Base-by-base conservation (phyloP, 2,113 vertebrate genomes). In the Cochlearius cochlearius region DNA sequence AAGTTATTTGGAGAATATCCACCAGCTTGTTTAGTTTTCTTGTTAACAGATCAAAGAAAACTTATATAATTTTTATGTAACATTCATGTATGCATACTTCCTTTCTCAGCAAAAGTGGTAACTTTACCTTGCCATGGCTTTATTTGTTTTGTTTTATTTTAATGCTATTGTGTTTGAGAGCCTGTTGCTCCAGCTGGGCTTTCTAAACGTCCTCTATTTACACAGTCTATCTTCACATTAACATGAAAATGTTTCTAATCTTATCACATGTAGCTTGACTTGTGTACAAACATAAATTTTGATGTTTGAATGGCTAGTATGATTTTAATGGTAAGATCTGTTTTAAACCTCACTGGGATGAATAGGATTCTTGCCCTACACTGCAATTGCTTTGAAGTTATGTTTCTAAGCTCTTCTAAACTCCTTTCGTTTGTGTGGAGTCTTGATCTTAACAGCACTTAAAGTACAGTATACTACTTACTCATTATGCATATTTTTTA, bases 31-130 rank as follows among this genome's bases (percentile, higher is more conserved):
- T 96, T 93, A 92, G 60, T 36, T 90, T 90, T 80, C 75, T 90
- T 80, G 82, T 59, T 94, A 80, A 52, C 47, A 94, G 78, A 95
- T 92, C 72, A 96, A 95, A 96, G 95, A 78, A 77, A 86, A 83
- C 29, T n/a, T 71, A 59, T 2, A 45, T 64, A 32, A 88, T 71
- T 96, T 96, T 94, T 89, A 86, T 96, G 43, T 86, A 72, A 78
- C 80, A 89, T 93, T 92, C 30, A 89, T 91, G 60, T 94, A 91
- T 84, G 52, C 60, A 71, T 91, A 30, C 91, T 96, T 96, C 86
- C 90, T 94, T 93, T 96, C 79, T 87, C 79, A 64, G 47, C 21
- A 94, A 63, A 92, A 95, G 49, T 60, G 14, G 30, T 81, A 60
- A 88, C 36, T 93, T 93, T 84, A 79, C 76, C 53, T 92, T 89